phyloP scores from a whole-genome alignment of 2,113 vertebrate species.

The Oncorhynchus nerka region DNA sequence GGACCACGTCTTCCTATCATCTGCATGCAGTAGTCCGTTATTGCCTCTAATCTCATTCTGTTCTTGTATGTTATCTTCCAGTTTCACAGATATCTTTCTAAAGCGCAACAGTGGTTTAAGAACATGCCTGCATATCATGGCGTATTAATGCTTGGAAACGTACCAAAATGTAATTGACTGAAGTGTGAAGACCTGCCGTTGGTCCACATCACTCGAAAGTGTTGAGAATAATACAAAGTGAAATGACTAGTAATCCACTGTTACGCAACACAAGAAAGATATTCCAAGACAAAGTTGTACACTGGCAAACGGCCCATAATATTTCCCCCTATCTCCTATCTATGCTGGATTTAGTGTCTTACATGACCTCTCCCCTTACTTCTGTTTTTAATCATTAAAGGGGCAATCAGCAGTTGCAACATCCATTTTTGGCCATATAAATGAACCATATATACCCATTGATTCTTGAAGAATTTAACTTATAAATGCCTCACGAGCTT shows the following conservation, averaged over 20 bases:
- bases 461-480: too few relatives aligned
- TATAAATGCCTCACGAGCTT: too few relatives aligned
- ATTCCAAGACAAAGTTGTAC: not conserved
- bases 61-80: constrained; percentile 18
- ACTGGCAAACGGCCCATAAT: not conserved
- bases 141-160: not conserved
- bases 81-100: not conserved
- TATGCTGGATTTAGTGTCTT: constrained; percentile 10
- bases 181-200: not conserved
- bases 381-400: too few relatives aligned
- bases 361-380: not conserved
- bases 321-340: not conserved
- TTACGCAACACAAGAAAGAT: not conserved
- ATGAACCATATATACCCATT: too few relatives aligned
- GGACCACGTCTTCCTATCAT: constrained; percentile 70
- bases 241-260: not conserved
- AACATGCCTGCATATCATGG: not conserved
- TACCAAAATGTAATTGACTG: not conserved
- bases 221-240: not conserved
- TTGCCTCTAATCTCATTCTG: not conserved
- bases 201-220: not conserved
- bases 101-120: not conserved
- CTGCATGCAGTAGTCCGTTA: constrained; percentile 66
- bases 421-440: too few relatives aligned
- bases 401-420: too few relatives aligned